Percentiles rank a stretch among this genome's conserved stretches.
phyloP scores from a whole-genome alignment of 1,140 invertebrate genomes.

The Drosophila gunungcola region DNA sequence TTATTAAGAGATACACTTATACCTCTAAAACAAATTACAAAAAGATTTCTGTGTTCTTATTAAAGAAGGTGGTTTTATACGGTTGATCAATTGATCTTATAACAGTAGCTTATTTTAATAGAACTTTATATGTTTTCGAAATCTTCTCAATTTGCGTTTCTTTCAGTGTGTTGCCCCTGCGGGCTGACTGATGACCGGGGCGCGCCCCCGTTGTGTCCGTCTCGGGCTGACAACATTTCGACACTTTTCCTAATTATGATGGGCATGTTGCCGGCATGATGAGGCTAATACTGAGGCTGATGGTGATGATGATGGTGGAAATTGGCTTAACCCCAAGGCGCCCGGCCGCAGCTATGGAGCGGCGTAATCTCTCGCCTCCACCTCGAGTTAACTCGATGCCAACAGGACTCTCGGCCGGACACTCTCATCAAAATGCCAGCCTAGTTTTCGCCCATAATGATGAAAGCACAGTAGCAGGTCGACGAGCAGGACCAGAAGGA shows the following conservation, averaged over 20 bases:
- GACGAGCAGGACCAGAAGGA: not conserved
- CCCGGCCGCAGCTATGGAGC: constrained; percentile 41
- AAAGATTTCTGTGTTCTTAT: too few species aligned
- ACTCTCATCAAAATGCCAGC: constrained; percentile 70
- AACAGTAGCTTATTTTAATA: too few species aligned
- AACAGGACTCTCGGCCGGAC: constrained; percentile 39
- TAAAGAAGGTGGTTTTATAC: too few species aligned
- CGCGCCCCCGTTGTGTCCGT: constrained; percentile 28
- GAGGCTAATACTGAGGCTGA: constrained; percentile 40
- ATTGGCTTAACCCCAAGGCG: constrained; percentile 50
- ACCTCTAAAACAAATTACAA: too few species aligned
- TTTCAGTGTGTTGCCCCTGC: constrained; percentile 20
- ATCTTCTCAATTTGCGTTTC: constrained; percentile 1
- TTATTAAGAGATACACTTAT: too few species aligned
- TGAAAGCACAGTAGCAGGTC: constrained; percentile 15
- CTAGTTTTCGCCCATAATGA: constrained; percentile 64
- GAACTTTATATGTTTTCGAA: too few species aligned
- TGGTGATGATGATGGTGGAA: constrained; percentile 65
- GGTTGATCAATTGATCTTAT: too few species aligned
- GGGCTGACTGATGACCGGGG: constrained; percentile 27
- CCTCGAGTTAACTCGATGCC: constrained; percentile 19
- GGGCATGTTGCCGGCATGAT: constrained; percentile 68
- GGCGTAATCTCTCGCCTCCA: constrained; percentile 56
- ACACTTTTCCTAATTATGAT: constrained; percentile 81
- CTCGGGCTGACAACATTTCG: constrained; percentile 68